Conservation (phyloP, 2,888 invertebrate genomes). For the Ormyrus pomaceus region DNA sequence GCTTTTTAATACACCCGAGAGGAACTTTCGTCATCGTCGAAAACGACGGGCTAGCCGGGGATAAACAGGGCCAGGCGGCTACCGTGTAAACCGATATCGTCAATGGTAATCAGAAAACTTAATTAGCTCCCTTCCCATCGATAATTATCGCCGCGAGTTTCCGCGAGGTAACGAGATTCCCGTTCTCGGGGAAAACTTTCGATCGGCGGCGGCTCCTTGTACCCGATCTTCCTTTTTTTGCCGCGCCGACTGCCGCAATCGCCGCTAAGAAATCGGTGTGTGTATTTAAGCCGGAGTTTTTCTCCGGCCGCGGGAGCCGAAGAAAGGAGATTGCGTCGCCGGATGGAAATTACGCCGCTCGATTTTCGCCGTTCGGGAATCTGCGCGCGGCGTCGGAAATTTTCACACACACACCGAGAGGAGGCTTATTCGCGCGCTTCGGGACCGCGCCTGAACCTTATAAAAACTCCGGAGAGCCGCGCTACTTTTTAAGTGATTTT, state of each 20-base stretch:
- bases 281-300: no score
- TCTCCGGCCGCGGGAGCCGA: no score
- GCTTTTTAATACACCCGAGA: background rate
- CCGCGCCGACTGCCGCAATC: slow-evolving; percentile 3
- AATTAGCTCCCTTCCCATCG: slow-evolving; percentile 53
- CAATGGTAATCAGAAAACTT: slow-evolving; percentile 50
- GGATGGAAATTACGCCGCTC: no score
- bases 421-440: no score
- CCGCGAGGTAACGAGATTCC: slow-evolving; percentile 43
- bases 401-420: no score
- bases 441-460: no score
- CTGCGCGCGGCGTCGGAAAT: no score
- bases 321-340: no score
- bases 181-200: slow-evolving; percentile 36
- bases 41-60: background rate
- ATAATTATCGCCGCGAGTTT: slow-evolving; percentile 49
- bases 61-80: background rate
- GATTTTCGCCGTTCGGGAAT: no score
- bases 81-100: slow-evolving; percentile 37
- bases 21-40: slow-evolving; percentile 13
- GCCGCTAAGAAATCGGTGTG: slow-evolving; percentile 15
- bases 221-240: background rate
- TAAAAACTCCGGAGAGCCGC: no score
- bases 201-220: slow-evolving; percentile 3
- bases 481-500: no score